Percentiles rank a stretch among this genome's conserved stretches.
These are phyloP conservation scores for Nymphicus hollandicus DNA, from an alignment of 2,113 vertebrate genomes.

Conservation along the genomic window DNA sequence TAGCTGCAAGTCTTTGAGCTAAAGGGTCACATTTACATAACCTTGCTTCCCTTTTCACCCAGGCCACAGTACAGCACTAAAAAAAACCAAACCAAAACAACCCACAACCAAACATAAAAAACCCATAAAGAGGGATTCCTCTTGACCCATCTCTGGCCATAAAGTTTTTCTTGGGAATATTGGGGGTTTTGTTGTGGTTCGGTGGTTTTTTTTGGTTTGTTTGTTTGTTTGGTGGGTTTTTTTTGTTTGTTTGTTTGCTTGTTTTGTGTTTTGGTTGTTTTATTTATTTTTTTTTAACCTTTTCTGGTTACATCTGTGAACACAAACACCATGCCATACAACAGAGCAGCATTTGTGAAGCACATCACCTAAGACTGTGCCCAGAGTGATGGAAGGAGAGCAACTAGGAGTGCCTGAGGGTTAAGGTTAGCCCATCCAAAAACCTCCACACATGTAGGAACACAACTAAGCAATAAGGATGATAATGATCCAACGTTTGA, in stretches of 20 bases:
- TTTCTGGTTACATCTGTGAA: not conserved
- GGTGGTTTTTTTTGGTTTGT: not conserved
- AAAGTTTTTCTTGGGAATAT: not conserved
- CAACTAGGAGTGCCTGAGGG: not conserved
- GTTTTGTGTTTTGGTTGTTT: not conserved
- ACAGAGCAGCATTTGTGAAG: not conserved
- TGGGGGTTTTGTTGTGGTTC: not conserved
- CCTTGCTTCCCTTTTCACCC: not conserved
- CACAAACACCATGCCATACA: not conserved
- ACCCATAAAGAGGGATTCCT: not conserved
- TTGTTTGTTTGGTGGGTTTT: too few species aligned
- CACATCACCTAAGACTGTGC: not conserved
- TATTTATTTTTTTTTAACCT: not conserved
- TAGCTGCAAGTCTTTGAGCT: not conserved
- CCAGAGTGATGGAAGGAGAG: not conserved
- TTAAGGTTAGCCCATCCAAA: not conserved
- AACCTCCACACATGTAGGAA: rapidly evolving
- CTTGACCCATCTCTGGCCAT: not conserved
- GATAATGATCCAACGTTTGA: not conserved
- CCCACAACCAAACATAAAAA: not conserved
- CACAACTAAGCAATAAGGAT: not conserved
- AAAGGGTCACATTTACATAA: not conserved
- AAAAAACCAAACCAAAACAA: not conserved
- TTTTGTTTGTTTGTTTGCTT: not conserved
- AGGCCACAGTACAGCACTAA: not conserved